Conservation (phyloP, 2,797 vertebrate species). For the Euphonia xanthogaster region DNA sequence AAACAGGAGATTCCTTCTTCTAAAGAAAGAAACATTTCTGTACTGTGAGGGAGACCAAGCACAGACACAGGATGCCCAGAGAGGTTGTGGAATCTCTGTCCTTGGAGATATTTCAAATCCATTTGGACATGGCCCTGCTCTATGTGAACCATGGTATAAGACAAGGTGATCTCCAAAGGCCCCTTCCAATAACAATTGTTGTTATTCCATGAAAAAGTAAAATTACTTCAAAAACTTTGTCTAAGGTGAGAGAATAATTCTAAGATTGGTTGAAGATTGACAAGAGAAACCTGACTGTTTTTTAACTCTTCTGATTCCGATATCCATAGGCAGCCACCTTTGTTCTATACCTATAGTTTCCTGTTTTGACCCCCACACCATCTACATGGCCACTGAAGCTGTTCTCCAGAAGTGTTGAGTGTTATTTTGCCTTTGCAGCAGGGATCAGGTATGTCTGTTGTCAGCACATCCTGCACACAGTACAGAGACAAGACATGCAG, state of each 20-base stretch:
- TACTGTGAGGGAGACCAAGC: neutral
- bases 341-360: neutral
- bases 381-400: neutral
- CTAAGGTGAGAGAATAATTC: neutral
- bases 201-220: neutral
- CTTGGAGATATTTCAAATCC: neutral
- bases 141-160: neutral
- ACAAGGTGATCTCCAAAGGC: neutral
- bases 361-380: neutral
- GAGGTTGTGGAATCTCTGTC: neutral
- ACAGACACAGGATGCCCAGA: neutral
- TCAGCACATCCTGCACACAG: neutral
- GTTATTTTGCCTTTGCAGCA: neutral
- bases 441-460: neutral
- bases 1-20: neutral
- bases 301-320: neutral
- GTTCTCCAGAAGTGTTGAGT: neutral
- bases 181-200: neutral
- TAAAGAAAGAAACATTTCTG: neutral
- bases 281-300: neutral
- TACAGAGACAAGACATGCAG: neutral
- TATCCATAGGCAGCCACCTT: neutral
- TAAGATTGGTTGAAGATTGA: neutral
- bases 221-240: neutral
- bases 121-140: neutral